phyloP scores from a whole-genome alignment of 2,797 vertebrate genomes.

The Spheniscus humboldti region DNA sequence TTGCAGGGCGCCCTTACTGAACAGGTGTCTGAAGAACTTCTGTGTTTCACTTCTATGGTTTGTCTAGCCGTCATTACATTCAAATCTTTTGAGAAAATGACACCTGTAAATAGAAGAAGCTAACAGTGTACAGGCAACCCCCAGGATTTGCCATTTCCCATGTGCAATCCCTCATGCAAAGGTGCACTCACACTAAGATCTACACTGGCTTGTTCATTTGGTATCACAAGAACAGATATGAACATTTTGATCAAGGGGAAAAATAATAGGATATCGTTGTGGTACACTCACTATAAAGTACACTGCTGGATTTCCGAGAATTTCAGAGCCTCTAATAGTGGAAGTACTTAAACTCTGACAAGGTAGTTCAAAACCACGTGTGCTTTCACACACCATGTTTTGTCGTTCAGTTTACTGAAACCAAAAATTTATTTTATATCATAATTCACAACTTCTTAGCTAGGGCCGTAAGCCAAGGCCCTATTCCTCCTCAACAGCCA shows the following conservation, averaged over 20 bases:
- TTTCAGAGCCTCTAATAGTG: not conserved
- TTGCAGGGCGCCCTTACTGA: not conserved
- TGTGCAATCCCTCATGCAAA: not conserved
- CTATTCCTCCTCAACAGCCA: not conserved
- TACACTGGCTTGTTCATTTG: not conserved
- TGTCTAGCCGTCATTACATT: not conserved
- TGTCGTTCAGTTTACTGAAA: not conserved
- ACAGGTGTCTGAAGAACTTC: not conserved
- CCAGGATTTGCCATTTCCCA: not conserved
- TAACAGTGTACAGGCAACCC: rapidly evolving
- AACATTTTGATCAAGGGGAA: not conserved
- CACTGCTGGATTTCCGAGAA: not conserved
- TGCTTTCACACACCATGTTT: not conserved
- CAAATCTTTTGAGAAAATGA: not conserved
- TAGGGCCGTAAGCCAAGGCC: not conserved
- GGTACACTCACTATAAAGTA: not conserved
- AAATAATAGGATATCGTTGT: not conserved
- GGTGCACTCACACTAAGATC: not conserved
- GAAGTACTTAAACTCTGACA: not conserved
- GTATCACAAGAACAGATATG: not conserved
- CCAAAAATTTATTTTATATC: not conserved
- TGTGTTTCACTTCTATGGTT: not conserved
- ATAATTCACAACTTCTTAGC: not conserved
- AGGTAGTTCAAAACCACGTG: not conserved
- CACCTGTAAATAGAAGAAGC: not conserved